Base-by-base conservation (phyloP, 2,797 vertebrate genomes). In the Pempheris klunzingeri region DNA sequence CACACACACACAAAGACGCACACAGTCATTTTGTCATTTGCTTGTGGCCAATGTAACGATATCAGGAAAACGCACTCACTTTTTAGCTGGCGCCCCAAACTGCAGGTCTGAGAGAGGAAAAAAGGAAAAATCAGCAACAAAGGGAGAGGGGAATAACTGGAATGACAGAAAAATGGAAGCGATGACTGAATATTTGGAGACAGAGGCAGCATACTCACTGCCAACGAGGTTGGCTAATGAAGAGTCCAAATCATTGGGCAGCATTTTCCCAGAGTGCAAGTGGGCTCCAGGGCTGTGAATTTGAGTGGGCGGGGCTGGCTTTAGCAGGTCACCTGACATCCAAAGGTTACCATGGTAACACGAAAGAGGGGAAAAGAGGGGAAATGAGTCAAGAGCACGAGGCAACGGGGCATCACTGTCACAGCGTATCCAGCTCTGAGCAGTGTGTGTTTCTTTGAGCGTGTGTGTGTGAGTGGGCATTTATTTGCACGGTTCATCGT, bases 161-260 rank as follows among this genome's bases (percentile, higher is more conserved):
- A 32, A 54, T 60, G 13, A 57, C 32, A 34, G 11, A 24, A 20
- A 6, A 32, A 39, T 6, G 2, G 2, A 52, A 32, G 3, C 3
- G 10, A 60, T 34, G 28, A 38, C 15, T 60, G 43, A 70, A 59
- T 67, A 60, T 74, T 54, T 38, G 34, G 41, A 66, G 47, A 77
- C 53, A 49, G 43, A 39, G 4, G 7, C 39, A 18, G 53, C 46
- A 9, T 41, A 94, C 96, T 96, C 93, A 99, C 97, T 97, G 89
- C 96, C 96, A 87, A 97, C 94, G 22, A 97, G 92, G 90, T 96
- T 97, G 81, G 96, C 95, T 93, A 98, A 94, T 74, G 97, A 97
- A 10, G 96, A 95, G 88, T 98, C 96, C 0, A 97, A 92, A 86
- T 97, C 96, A 54, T 93, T 96, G 87, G 95, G 95, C 81, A 96